Conservation (phyloP, 1,140 invertebrate genomes). For the Branchinecta lynchi region DNA sequence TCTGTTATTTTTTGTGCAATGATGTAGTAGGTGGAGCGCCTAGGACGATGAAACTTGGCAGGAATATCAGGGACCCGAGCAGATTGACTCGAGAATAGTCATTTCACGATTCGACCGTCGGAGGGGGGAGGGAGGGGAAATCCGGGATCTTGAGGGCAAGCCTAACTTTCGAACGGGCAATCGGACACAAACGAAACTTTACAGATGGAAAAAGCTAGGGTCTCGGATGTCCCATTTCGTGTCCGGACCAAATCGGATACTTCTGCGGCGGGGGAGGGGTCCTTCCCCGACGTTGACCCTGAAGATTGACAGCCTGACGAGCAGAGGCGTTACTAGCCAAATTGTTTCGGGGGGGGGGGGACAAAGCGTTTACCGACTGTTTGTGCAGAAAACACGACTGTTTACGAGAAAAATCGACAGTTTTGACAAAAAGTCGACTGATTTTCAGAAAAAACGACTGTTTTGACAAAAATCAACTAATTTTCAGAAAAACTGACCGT, state of each 20-base stretch:
- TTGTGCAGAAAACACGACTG: too few relatives aligned
- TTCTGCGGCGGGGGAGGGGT: neutral
- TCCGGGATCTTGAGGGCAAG: neutral
- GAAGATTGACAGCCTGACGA: too few relatives aligned
- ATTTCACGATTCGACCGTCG: neutral
- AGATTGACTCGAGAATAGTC: neutral
- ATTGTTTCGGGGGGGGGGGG: too few relatives aligned
- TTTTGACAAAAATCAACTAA: too few relatives aligned
- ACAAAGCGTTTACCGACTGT: too few relatives aligned
- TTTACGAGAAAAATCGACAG: too few relatives aligned
- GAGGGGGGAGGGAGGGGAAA: neutral
- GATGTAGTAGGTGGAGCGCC: neutral
- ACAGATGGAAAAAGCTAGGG: neutral
- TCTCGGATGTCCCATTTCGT: neutral
- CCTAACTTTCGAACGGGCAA: neutral
- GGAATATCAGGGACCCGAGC: neutral
- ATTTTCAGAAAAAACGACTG: too few relatives aligned
- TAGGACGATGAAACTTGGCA: slow-evolving; percentile 9
- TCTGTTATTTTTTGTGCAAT: too few relatives aligned
- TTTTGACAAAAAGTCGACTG: too few relatives aligned
- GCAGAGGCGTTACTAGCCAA: too few relatives aligned
- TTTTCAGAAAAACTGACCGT: too few relatives aligned
- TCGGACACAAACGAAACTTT: neutral
- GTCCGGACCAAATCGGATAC: neutral
- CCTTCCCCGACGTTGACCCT: too few relatives aligned